Percentiles rank a stretch among this genome's conserved stretches.
Evolutionary conservation across 2,888 invertebrate species (phyloP).

Genomic region (Sesia bembeciformis): DNA sequence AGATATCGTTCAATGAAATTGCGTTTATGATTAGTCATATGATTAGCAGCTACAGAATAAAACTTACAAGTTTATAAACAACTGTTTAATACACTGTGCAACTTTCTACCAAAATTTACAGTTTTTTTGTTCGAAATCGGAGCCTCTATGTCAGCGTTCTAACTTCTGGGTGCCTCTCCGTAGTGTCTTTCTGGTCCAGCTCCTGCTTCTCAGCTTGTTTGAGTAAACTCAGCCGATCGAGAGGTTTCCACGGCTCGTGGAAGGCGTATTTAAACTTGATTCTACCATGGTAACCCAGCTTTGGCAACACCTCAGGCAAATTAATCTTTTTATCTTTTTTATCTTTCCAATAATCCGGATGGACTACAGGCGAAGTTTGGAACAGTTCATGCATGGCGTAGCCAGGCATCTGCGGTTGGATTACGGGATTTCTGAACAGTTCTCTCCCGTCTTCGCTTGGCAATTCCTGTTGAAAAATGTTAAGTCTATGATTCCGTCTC

Average conservation of each 20-base stretch:
- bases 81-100: conserved; percentile 15
- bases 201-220: conserved; percentile 49
- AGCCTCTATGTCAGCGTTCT: conserved; percentile 16
- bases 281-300: conserved; percentile 54
- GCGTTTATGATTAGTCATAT: no score
- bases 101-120: conserved; percentile 15
- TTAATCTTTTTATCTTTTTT: conserved; percentile 20
- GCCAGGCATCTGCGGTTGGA: neutral
- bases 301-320: conserved; percentile 21
- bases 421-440: conserved; percentile 22
- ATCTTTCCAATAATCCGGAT: conserved; percentile 51
- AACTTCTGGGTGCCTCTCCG: neutral
- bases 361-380: conserved; percentile 40
- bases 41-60: no score
- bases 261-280: conserved; percentile 57
- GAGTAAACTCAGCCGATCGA: conserved; percentile 44
- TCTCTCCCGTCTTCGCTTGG: conserved; percentile 27
- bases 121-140: conserved; percentile 29
- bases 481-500: conserved; percentile 9
- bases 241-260: conserved; percentile 61
- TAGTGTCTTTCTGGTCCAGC: conserved; percentile 6
- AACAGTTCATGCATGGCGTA: conserved; percentile 35
- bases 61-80: no score
- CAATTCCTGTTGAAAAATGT: conserved; percentile 54
- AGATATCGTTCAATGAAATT: no score